Conservation (phyloP, 2,797 vertebrate species). For the Sebastolobus altivelis region DNA sequence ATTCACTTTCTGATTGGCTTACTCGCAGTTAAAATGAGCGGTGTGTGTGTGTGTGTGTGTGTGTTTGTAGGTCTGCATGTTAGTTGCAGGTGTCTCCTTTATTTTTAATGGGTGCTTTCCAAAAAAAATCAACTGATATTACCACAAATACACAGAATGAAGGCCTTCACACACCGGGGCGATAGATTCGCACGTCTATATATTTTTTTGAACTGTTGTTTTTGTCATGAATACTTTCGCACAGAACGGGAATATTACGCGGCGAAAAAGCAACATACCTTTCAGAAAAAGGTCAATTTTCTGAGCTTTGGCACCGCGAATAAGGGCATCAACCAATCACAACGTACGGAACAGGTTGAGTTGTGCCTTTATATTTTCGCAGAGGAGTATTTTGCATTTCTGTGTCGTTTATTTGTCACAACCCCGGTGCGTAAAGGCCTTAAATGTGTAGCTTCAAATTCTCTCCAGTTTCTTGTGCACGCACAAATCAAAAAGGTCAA, state of each 20-base stretch:
- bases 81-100: neutral
- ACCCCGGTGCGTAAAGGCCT: too few relatives aligned
- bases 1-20: slow-evolving; percentile 35
- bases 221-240: too few relatives aligned
- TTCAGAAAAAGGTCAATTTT: too few relatives aligned
- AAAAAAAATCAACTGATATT: neutral
- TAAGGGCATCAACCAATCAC: too few relatives aligned
- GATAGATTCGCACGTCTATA: too few relatives aligned
- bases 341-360: too few relatives aligned
- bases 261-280: rapidly evolving
- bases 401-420: too few relatives aligned
- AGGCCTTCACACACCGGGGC: too few relatives aligned
- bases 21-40: slow-evolving; percentile 13
- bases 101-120: neutral
- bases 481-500: slow-evolving; percentile 2
- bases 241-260: rapidly evolving
- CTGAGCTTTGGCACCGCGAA: too few relatives aligned
- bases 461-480: neutral
- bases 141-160: neutral
- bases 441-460: neutral
- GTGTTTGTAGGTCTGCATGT: neutral
- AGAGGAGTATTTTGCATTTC: too few relatives aligned
- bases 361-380: too few relatives aligned
- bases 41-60: neutral
- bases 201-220: too few relatives aligned